Base-by-base conservation (phyloP, 2,113 vertebrate genomes). In the Hydrolagus affinis region DNA sequence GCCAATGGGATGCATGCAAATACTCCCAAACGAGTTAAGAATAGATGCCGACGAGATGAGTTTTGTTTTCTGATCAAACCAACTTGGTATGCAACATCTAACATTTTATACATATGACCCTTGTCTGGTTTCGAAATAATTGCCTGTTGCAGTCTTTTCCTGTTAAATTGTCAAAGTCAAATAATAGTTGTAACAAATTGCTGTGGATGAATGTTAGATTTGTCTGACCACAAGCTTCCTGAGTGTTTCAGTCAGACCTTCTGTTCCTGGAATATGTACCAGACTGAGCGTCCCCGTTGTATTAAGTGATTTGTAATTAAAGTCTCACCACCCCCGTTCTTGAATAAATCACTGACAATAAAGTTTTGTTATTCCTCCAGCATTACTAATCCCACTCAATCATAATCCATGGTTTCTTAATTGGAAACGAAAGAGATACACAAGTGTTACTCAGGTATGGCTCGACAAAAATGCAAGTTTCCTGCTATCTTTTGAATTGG, bases 241-340 rank as follows among this genome's bases (percentile, higher is more conserved):
- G 60, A 66, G 17, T 64, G 14, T 32, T 15, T 78, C n/a, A 9
- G 78, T 83, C 25, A 25, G n/a, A 57, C 1, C 11, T 75, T 78
- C 60, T 59, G 1, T 23, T 78, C 76, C 76, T 8, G n/a, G 44
- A 19, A 59, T 59, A 10, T 77, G 10, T 21, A 77, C 44, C 75
- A 60, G 56, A 77, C 59, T 28, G 23, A 25, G 7, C 17, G 23
- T 28, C n/a, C 56, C 56, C 10, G 25, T 23, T 4, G 1, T 23
- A 28, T 25, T 74, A 8, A 75, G 23, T 62, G 76, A 80, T 80
- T 80, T 80, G 23, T 80, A 62, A 32, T 66, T 83, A 66, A 83
- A 32, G 23, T 30, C 1, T 4, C 60, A 21, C 25, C 28, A 66
- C 15, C 78, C 66, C 17, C 60, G 64, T 32, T 66, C 15, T 28